phyloP scores from a whole-genome alignment of 2,888 invertebrate genomes.

The Pasiphila rectangulata region DNA sequence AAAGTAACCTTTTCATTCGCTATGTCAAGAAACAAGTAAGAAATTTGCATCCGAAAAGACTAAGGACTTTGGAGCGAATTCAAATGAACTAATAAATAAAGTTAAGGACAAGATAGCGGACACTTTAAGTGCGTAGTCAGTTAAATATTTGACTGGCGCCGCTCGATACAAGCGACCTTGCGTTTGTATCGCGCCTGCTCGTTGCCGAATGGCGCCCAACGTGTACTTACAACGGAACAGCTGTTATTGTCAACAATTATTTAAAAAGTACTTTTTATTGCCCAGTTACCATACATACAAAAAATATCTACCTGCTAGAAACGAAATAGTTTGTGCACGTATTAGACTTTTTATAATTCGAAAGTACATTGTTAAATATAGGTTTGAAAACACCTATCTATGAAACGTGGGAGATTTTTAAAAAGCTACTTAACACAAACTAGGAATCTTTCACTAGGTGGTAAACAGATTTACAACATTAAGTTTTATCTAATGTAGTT shows the following conservation, averaged over 20 bases:
- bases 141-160: conserved; percentile 60
- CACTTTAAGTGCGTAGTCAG: conserved; percentile 40
- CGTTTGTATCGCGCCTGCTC: conserved; percentile 51
- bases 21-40: background rate
- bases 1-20: background rate
- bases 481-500: conserved; percentile 10
- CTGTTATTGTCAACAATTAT: conserved; percentile 50
- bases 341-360: too few species aligned
- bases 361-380: too few species aligned
- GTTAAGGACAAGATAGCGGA: conserved; percentile 36
- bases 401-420: background rate
- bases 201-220: conserved; percentile 49
- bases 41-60: background rate
- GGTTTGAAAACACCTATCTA: too few species aligned
- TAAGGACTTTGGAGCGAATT: background rate
- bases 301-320: too few species aligned
- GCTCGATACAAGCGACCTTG: conserved; percentile 67
- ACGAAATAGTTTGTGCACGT: too few species aligned
- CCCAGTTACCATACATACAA: too few species aligned
- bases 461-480: conserved; percentile 14
- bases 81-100: conserved; percentile 16
- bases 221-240: conserved; percentile 52
- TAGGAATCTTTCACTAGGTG: background rate
- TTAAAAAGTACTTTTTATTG: background rate
- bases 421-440: background rate